Evolutionary conservation across 2,888 invertebrate species (phyloP).

Genomic region (Brenthis hecate): DNA sequence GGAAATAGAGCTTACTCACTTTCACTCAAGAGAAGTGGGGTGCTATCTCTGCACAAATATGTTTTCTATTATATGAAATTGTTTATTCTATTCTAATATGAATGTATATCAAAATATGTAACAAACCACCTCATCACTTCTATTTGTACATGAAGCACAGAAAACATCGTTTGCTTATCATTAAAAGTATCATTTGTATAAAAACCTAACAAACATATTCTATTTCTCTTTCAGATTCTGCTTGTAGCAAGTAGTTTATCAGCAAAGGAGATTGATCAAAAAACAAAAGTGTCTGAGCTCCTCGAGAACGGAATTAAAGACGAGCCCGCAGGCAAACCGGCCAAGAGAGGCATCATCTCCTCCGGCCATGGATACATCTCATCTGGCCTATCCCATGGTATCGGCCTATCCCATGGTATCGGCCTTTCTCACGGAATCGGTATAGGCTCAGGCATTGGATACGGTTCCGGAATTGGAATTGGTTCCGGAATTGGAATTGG

Average conservation of each 20-base stretch:
- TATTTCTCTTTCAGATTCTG: slow-evolving; percentile 60
- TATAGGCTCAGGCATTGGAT: slow-evolving; percentile 29
- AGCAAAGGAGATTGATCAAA: slow-evolving; percentile 59
- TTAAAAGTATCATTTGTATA: too few relatives aligned
- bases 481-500: slow-evolving; percentile 24
- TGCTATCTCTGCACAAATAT: too few relatives aligned
- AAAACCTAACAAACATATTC: too few relatives aligned
- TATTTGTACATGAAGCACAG: too few relatives aligned
- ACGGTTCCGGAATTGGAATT: slow-evolving; percentile 24
- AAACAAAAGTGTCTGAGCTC: slow-evolving; percentile 63
- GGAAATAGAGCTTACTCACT: too few relatives aligned
- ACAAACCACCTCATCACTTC: too few relatives aligned
- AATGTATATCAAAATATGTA: too few relatives aligned
- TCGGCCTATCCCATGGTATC: slow-evolving; percentile 27
- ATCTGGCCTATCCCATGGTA: slow-evolving; percentile 39
- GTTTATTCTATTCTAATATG: too few relatives aligned
- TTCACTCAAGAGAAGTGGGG: too few relatives aligned
- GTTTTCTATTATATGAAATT: too few relatives aligned
- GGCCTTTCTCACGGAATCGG: slow-evolving; percentile 27
- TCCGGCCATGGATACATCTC: slow-evolving; percentile 45
- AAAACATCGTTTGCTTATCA: too few relatives aligned
- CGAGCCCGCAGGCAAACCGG: slow-evolving; percentile 59
- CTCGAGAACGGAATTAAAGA: slow-evolving; percentile 69
- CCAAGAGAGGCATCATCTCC: slow-evolving; percentile 62
- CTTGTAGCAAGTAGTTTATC: slow-evolving; percentile 65